Evolutionary conservation across 2,888 invertebrate genomes (phyloP).

Genomic region (Mesochorus sp.): DNA sequence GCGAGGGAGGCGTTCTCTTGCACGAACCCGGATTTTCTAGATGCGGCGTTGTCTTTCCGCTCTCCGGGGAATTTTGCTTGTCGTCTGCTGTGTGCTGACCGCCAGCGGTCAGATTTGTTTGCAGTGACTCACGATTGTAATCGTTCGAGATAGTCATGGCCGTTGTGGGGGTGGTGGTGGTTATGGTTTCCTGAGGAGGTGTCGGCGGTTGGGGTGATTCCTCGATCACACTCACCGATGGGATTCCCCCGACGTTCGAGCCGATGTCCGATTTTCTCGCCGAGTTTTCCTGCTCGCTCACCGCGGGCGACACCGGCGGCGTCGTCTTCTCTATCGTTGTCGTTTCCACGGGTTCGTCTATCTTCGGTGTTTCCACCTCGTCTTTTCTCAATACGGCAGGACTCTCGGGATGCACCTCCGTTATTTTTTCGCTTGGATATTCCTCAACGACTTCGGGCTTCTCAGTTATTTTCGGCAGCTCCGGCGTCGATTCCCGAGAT

Average conservation of each 20-base stretch:
- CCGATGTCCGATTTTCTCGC: conserved; percentile 15
- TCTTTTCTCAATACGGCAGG: background rate
- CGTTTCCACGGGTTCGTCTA: conserved; percentile 56
- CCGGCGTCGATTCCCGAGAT: conserved; percentile 52
- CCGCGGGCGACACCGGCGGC: conserved; percentile 59
- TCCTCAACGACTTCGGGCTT: conserved; percentile 43
- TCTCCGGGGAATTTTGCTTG: conserved; percentile 79
- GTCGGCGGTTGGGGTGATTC: conserved; percentile 61
- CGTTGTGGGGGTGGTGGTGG: conserved; percentile 8
- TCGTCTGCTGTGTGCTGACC: conserved; percentile 76
- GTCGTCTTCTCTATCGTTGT: conserved; percentile 38
- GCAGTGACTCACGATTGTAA: conserved; percentile 63
- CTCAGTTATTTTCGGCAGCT: conserved; percentile 49
- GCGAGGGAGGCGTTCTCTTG: conserved; percentile 83
- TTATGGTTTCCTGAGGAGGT: conserved; percentile 70
- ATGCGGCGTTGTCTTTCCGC: conserved; percentile 82
- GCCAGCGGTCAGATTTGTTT: conserved; percentile 70
- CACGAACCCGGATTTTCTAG: conserved; percentile 82
- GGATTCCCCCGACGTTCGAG: conserved; percentile 15
- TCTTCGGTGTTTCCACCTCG: too few relatives aligned
- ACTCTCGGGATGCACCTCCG: background rate
- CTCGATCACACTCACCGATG: conserved; percentile 47
- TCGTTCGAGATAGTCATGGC: conserved; percentile 25
- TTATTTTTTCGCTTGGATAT: conserved; percentile 1
- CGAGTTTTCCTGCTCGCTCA: background rate